Evolutionary conservation across 2,888 invertebrate species (phyloP), one percentile per base, ranked within the genome.

Genomic region (Tetheella fluctuosa): DNA sequence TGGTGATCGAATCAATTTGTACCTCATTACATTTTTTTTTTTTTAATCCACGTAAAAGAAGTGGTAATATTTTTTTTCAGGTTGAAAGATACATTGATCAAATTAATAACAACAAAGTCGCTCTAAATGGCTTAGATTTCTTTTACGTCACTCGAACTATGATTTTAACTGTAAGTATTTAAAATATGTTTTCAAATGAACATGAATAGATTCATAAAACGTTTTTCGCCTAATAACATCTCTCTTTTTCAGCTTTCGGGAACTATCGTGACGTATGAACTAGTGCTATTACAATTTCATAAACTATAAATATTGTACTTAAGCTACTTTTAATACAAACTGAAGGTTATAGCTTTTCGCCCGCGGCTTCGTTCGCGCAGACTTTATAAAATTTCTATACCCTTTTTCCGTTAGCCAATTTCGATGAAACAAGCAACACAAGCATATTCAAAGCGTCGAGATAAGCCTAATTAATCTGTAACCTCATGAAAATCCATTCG

Each of bases 181-280:
- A 10, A 55, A 39, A n/a, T 39, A n/a, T 30, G 7, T 30, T 10
- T 10, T 30, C 6, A 10, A 10, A 30, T 10, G 7, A 10, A 7
- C 1, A 10, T 10, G 1, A 28, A 0, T 30, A 0, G 0, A 10
- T 30, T 30, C 30, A 30, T 30, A 30, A 30, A 10, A 30, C 30
- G 0, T 30, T 7, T 39, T n/a, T 39, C 3, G 7, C 8, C 20
- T 34, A 52, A 59, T 28, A 23, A 23, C 23, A 23, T 23, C 60
- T 64, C 69, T 69, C 65, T 65, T 62, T 88, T 87, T 68, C 81
- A 95, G 95, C 87, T 95, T 6, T 89, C 94, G 15, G 94, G 94
- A 42, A 95, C 95, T 0, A 94, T 95, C 39, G 93, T 95, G 12
- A 95, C 95, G 0, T 95, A 95, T 65, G 95, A 95, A 73, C 74